Conservation (phyloP, 2,888 invertebrate species). For the Steinernema scapterisci region DNA sequence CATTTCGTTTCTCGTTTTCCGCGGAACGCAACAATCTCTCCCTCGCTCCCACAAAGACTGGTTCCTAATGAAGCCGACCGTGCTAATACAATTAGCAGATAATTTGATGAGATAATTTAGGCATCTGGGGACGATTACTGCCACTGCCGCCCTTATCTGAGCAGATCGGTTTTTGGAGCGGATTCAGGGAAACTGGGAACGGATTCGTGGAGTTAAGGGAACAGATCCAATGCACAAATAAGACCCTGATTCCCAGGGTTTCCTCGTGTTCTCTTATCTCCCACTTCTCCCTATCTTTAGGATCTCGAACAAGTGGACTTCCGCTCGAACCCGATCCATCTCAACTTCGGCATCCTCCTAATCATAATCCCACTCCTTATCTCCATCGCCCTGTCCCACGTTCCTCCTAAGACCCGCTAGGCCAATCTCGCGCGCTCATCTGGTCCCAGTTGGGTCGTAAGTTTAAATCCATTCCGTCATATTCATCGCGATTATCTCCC, state of each 20-base stretch:
- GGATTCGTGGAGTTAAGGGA: no score
- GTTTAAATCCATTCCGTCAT: slow-evolving; percentile 22
- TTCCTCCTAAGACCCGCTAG: neutral
- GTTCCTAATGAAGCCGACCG: neutral
- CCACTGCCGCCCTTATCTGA: neutral
- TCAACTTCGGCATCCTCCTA: neutral
- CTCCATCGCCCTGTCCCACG: neutral
- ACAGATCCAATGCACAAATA: no score
- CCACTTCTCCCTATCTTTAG: no score
- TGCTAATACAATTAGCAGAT: neutral
- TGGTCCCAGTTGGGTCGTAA: slow-evolving; percentile 16
- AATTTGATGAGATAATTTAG: neutral
- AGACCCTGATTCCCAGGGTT: no score
- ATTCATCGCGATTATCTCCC: slow-evolving; percentile 22
- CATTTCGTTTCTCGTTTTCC: no score
- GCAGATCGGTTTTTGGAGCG: neutral
- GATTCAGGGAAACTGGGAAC: neutral
- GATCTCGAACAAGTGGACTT: no score
- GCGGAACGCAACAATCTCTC: no score
- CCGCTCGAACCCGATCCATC: no score
- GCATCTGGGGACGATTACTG: neutral
- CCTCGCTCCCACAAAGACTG: neutral
- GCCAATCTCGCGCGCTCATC: neutral
- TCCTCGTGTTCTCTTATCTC: no score
- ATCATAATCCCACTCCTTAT: neutral